Percentiles rank a stretch among this genome's conserved stretches.
These are phyloP conservation scores for Xestoiulus laeticollis DNA, from an alignment of 2,888 invertebrate species.

Conservation along the genomic window DNA sequence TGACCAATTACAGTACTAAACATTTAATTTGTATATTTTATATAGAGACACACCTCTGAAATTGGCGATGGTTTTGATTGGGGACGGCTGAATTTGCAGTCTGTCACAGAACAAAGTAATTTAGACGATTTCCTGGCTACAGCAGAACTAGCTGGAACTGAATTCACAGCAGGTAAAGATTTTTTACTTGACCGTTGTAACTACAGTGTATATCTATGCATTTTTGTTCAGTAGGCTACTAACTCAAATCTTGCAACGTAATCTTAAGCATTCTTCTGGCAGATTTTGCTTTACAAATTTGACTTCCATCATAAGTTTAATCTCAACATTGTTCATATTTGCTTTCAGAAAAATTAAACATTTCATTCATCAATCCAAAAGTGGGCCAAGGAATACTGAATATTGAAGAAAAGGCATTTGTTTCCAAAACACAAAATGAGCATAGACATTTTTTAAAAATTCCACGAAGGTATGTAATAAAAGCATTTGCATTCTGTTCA, in stretches of 20 bases:
- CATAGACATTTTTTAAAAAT: slow-evolving; percentile 76
- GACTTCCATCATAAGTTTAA: not conserved
- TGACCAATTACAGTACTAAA: too few relatives aligned
- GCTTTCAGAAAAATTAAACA: slow-evolving; percentile 83
- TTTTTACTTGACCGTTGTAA: not conserved
- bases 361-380: slow-evolving; percentile 76
- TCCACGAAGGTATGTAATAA: slow-evolving; percentile 76
- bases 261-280: too few relatives aligned
- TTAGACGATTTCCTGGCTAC: slow-evolving; percentile 95
- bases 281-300: too few relatives aligned
- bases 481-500: not conserved
- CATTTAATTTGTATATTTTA: not conserved
- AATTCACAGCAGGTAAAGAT: slow-evolving; percentile 74
- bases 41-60: slow-evolving; percentile 83
- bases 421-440: slow-evolving; percentile 62
- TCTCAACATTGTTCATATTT: not conserved
- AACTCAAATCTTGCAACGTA: too few relatives aligned
- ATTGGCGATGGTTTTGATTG: slow-evolving; percentile 90
- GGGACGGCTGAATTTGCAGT: slow-evolving; percentile 87
- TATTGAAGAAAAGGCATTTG: slow-evolving; percentile 67
- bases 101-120: slow-evolving; percentile 94
- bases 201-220: too few relatives aligned
- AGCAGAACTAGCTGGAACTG: slow-evolving; percentile 92
- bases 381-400: slow-evolving; percentile 72
- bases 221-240: too few relatives aligned